phyloP scores from a whole-genome alignment of 1,140 invertebrate genomes.

The Liolophura sinensis region DNA sequence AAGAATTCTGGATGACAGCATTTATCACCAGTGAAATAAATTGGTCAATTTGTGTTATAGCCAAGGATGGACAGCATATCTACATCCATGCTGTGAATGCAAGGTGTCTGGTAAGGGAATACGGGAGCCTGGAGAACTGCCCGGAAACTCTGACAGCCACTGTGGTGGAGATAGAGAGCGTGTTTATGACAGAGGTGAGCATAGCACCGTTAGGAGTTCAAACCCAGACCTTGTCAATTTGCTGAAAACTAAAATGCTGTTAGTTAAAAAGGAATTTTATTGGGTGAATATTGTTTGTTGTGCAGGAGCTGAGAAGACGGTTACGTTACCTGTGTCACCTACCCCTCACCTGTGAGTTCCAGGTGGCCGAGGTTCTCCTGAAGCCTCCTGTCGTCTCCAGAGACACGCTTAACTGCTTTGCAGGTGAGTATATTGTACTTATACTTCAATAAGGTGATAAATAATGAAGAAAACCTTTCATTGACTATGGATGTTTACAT shows the following conservation, averaged over 20 bases:
- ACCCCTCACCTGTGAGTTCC: conserved; percentile 86
- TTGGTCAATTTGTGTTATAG: conserved; percentile 35
- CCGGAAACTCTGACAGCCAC: conserved; percentile 69
- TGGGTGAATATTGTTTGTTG: no score
- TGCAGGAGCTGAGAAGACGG: conserved; percentile 66
- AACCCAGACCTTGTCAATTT: no score
- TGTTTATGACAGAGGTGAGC: conserved; percentile 76
- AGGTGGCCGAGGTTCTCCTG: conserved; percentile 85
- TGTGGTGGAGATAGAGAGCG: conserved; percentile 82
- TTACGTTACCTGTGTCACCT: conserved; percentile 85
- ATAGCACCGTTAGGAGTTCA: background rate
- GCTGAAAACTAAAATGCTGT: no score
- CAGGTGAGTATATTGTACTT: conserved; percentile 22
- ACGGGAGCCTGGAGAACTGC: conserved; percentile 78
- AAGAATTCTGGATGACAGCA: no score
- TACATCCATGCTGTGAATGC: conserved; percentile 91
- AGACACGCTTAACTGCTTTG: conserved; percentile 53
- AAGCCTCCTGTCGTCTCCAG: conserved; percentile 71
- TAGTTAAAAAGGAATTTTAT: no score
- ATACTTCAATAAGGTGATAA: background rate
- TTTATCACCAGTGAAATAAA: no score
- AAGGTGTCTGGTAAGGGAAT: conserved; percentile 84
- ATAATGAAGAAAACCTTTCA: background rate
- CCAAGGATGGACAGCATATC: conserved; percentile 83
- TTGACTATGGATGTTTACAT: background rate